Conservation (phyloP, 2,113 vertebrate species). For the Scartelaos histophorus region DNA sequence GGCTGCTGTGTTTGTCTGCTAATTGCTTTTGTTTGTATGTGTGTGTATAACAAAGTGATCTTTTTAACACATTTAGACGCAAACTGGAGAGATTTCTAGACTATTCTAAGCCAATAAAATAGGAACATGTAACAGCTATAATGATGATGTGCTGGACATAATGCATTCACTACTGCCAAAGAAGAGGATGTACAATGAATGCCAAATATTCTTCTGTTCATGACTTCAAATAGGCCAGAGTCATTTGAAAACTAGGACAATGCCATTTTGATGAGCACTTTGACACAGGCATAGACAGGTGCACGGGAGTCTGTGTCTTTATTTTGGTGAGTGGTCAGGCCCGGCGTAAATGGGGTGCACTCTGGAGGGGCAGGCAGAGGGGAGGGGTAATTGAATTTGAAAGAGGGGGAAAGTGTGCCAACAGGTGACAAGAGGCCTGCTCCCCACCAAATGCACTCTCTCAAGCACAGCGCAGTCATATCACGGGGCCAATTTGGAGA, state of each 20-base stretch:
- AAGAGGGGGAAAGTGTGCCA: conserved; percentile 69
- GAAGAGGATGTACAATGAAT: conserved; percentile 20
- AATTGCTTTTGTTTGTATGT: conserved; percentile 61
- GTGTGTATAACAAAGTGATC: conserved; percentile 44
- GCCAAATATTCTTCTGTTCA: conserved; percentile 21
- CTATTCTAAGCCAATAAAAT: conserved; percentile 24
- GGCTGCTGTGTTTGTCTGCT: conserved; percentile 57
- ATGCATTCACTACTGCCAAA: background rate
- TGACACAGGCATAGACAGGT: conserved; percentile 16
- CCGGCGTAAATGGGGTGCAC: conserved; percentile 64
- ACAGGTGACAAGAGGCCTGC: conserved; percentile 72
- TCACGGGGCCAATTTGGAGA: conserved; percentile 74
- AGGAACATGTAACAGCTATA: conserved; percentile 11
- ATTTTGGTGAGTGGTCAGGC: conserved; percentile 53
- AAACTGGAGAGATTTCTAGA: conserved; percentile 24
- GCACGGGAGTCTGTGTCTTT: conserved; percentile 27
- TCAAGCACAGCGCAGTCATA: conserved; percentile 69
- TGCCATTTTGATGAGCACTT: conserved; percentile 21
- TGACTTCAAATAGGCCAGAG: conserved; percentile 23
- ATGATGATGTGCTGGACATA: background rate
- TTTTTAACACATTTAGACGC: conserved; percentile 24
- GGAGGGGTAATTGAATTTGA: conserved; percentile 75
- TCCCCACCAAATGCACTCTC: conserved; percentile 65
- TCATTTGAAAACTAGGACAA: conserved; percentile 45
- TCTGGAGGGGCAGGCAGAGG: conserved; percentile 62